Base-by-base conservation (phyloP, 2,797 vertebrate genomes). In the Phyllotis vaccarum region DNA sequence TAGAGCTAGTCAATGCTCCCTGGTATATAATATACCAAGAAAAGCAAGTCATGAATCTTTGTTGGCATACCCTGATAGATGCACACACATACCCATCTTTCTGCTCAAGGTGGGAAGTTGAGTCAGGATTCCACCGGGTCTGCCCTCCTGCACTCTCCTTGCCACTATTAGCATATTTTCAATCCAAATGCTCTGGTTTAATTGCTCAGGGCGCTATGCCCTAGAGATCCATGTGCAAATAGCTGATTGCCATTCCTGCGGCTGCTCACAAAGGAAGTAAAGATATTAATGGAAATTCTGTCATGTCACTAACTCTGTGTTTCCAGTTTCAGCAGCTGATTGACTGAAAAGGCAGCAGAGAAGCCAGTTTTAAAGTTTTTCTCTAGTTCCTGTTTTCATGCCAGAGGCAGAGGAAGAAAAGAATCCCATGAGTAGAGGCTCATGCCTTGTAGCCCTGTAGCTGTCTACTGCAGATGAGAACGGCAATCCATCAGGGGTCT, bases 241-340 rank as follows among this genome's bases (percentile, higher is more conserved):
- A 98, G 97, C 97, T 98, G 97, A 97, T 93, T 91, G 43, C 78
- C 12, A 0, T 96, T 98, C 95, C 97, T 98, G 97, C 86, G 96
- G 97, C 98, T 98, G 97, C 97, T 97, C 93, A 97, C 95, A 98
- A 98, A 97, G 97, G 96, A 98, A 98, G 97, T 95, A 98, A 98
- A 98, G 97, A 96, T 97, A 97, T 96, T 98, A 98, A 98, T 95
- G 97, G 97, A 98, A 98, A 97, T 95, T 88, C 93, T 98, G 97
- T 98, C 98, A 96, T 96, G 96, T 98, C 97, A 95, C 92, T 95
- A 92, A 97, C 96, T 98, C 98, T 97, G 95, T 97, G 93, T 96
- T 98, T 98, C 91, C 60, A 92, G 97, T 70, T 90, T 94, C 96
- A 81, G 97, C 83, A 90, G 92, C 37, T 98, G 98, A 98, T 89